phyloP scores from a whole-genome alignment of 2,888 invertebrate species.

The Caenorhabditis afra region DNA sequence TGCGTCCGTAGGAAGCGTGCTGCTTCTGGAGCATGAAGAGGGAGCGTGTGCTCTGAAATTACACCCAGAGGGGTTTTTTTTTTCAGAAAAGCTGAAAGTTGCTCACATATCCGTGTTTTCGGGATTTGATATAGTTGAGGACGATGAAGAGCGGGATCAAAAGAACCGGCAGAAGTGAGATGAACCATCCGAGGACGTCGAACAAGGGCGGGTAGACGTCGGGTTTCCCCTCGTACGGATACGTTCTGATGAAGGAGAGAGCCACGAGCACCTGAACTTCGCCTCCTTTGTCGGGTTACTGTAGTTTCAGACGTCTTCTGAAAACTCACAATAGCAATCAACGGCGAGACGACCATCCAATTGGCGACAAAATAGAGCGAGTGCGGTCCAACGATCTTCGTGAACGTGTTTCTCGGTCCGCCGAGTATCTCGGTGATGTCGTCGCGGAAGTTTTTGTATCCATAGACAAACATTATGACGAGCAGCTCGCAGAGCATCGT shows the following conservation, averaged over 20 bases:
- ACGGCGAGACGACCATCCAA: conserved; percentile 43
- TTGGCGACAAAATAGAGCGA: conserved; percentile 30
- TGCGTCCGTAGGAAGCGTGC: conserved; percentile 9
- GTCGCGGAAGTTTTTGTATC: conserved; percentile 30
- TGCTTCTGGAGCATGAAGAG: conserved; percentile 27
- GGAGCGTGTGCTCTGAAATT: not conserved
- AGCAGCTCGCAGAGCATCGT: conserved; percentile 29
- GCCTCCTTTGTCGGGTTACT: not conserved
- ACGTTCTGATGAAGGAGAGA: conserved; percentile 27
- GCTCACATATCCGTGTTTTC: not conserved
- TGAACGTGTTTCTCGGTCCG: conserved; percentile 7
- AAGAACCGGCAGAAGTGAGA: conserved; percentile 34
- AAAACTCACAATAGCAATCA: conserved; percentile 26
- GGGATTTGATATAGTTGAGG: conserved; percentile 14
- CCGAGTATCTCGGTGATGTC: conserved; percentile 48
- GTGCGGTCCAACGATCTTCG: conserved; percentile 23
- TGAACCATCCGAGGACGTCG: conserved; percentile 48
- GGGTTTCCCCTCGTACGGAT: conserved; percentile 28
- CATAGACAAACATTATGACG: conserved; percentile 45
- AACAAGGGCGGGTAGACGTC: conserved; percentile 39
- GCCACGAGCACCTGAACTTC: conserved; percentile 32
- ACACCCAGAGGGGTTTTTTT: too few relatives aligned
- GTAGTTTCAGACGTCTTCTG: too few relatives aligned
- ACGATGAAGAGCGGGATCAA: conserved; percentile 22
- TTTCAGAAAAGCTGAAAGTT: not conserved